Conservation (phyloP, 2,888 invertebrate species). For the Chouioia cunea region DNA sequence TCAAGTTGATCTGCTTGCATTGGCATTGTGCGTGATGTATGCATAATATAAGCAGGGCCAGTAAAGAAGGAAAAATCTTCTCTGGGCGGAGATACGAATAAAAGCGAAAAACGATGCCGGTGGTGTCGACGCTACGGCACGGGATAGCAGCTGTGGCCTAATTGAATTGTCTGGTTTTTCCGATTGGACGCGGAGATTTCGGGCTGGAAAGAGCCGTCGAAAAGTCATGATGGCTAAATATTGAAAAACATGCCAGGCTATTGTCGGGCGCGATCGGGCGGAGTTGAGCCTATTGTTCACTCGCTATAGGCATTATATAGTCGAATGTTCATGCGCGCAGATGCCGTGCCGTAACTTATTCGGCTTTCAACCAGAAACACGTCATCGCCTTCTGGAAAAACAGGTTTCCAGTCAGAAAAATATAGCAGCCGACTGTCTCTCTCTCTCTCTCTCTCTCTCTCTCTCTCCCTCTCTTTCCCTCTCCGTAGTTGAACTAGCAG, state of each 20-base stretch:
- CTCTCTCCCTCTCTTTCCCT: no score
- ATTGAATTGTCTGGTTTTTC: conserved; percentile 68
- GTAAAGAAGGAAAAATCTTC: no score
- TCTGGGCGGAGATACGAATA: no score
- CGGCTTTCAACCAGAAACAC: not conserved
- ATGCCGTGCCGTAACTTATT: not conserved
- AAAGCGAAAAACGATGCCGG: no score
- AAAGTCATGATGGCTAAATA: conserved; percentile 69
- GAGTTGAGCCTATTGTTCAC: conserved; percentile 55
- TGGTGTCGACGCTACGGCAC: conserved; percentile 8
- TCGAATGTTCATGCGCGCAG: not conserved
- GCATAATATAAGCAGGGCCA: no score
- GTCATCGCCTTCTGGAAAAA: not conserved
- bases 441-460: no score
- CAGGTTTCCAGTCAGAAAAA: not conserved
- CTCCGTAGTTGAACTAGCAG: no score
- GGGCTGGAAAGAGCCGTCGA: conserved; percentile 59
- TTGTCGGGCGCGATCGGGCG: conserved; percentile 59
- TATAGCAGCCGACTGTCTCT: not conserved
- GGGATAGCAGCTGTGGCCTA: conserved; percentile 63
- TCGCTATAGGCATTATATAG: conserved; percentile 52
- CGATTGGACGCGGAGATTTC: conserved; percentile 68
- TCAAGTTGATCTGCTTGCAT: no score
- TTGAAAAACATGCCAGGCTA: conserved; percentile 67
- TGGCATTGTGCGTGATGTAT: no score